Conservation (phyloP, 2,113 vertebrate genomes). For the Mirza zaza region DNA sequence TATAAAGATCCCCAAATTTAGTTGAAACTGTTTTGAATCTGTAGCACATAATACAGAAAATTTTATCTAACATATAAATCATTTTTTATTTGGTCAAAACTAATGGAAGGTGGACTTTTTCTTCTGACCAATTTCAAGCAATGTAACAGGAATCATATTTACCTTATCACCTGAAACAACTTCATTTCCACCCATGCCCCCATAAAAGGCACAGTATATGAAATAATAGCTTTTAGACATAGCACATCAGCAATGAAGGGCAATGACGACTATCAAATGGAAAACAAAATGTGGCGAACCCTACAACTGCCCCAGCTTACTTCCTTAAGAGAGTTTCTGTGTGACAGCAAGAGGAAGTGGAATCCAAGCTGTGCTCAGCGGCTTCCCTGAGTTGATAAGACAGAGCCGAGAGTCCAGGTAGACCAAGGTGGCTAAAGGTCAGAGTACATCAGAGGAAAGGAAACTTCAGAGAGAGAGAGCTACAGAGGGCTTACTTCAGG, state of each 20-base stretch:
- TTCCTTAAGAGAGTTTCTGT: not conserved
- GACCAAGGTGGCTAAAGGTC: not conserved
- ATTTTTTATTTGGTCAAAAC: not conserved
- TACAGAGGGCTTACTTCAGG: not conserved
- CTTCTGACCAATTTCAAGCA: not conserved
- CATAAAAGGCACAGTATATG: not conserved
- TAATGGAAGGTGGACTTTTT: not conserved
- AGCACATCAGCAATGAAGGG: not conserved
- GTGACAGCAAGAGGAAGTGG: fast-evolving
- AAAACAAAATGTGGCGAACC: not conserved
- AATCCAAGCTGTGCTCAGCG: not conserved
- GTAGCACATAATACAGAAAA: not conserved
- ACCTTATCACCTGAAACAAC: not conserved
- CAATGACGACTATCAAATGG: not conserved
- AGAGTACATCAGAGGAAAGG: not conserved
- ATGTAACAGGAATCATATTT: not conserved
- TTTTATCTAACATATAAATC: not conserved
- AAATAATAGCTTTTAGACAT: not conserved
- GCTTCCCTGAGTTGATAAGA: not conserved
- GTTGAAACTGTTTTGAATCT: not conserved
- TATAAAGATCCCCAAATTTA: not conserved
- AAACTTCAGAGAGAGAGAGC: not conserved
- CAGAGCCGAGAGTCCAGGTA: not conserved
- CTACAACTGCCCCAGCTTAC: not conserved
- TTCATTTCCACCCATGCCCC: no score